Base-by-base conservation (phyloP, 1,140 invertebrate species). In the Chionoecetes opilio region DNA sequence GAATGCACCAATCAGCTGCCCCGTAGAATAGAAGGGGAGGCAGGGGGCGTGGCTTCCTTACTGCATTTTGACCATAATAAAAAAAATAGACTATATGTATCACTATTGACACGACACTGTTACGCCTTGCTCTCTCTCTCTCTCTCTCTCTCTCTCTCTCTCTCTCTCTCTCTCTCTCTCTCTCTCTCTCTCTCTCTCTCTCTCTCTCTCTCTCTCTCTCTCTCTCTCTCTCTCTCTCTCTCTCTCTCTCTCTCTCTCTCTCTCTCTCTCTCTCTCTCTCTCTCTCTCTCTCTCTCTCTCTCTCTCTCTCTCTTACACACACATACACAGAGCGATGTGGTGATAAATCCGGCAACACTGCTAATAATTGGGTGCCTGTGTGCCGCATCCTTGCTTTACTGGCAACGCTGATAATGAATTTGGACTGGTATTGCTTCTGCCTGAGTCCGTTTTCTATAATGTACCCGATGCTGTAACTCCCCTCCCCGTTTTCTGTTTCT, bases 281-380 rank as follows among this genome's bases (percentile, higher is more conserved):
- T 0, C 0, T 1, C 21, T 75, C 63, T 75, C 8, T 41, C 38
- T 41, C 38, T 41, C 38, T 41, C 53, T 75, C 63, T 75, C 63
- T 75, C 63, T 75, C 63, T 75, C 63, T 75, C 63, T 75, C 63
- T 75, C 63, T 75, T 26, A n/a, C 63, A n/a, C 63, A n/a, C 63
- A n/a, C 63, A n/a, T 26, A n/a, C 63, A n/a, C 63, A n/a, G 21
- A n/a, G 63, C 3, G 63, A 5, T 26, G 63, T n/a, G 63, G 63
- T 75, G 63, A 75, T 75, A 75, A 75, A 75, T 75, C n/a, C n/a
- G 63, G 63, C n/a, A 75, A 75, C 63, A 75, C 63, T 75, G 63
- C 63, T 75, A 26, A 75, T 75, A 75, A 75, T 75, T 75, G 63
- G 63, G 63, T n/a, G 63, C 1, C 6, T 17, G 63, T 75, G 46